Conservation (phyloP, 2,113 vertebrate genomes). For the Platysteira castanea region DNA sequence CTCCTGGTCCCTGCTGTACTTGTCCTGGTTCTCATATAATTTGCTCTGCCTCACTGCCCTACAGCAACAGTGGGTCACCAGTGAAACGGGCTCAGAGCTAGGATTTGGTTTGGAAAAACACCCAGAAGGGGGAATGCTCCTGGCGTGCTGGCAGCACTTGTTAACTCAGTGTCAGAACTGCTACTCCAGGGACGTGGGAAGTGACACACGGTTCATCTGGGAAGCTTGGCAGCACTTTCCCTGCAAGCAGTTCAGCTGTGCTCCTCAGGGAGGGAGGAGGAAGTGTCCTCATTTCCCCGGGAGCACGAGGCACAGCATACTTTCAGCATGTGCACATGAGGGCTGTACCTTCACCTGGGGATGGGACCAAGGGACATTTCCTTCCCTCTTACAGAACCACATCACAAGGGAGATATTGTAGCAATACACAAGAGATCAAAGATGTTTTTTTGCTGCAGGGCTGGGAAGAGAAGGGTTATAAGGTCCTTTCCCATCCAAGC, state of each 20-base stretch:
- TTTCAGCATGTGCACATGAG: background rate
- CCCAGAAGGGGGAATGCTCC: background rate
- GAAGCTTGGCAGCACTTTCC: slow-evolving; percentile 34
- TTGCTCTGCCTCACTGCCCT: background rate
- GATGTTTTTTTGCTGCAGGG: background rate
- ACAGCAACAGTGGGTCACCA: background rate
- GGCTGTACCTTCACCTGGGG: slow-evolving; percentile 19
- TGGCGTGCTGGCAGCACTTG: background rate
- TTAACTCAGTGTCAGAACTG: background rate
- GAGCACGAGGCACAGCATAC: background rate
- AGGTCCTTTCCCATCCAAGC: slow-evolving; percentile 8
- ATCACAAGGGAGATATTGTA: background rate
- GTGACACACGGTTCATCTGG: slow-evolving; percentile 17
- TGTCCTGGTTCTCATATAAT: background rate
- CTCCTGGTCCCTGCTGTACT: background rate
- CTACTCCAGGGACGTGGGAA: slow-evolving; percentile 31
- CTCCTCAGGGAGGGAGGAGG: slow-evolving; percentile 36
- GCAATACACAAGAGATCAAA: slow-evolving; percentile 3
- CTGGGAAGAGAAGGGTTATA: background rate
- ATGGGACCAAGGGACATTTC: background rate
- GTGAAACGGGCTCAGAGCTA: background rate
- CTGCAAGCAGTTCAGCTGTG: background rate
- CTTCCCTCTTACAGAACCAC: background rate
- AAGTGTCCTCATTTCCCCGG: slow-evolving; percentile 23
- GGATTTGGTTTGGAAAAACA: background rate